Conservation (phyloP, 92 coral and sea anemone species). For the Pocillopora grandis region DNA sequence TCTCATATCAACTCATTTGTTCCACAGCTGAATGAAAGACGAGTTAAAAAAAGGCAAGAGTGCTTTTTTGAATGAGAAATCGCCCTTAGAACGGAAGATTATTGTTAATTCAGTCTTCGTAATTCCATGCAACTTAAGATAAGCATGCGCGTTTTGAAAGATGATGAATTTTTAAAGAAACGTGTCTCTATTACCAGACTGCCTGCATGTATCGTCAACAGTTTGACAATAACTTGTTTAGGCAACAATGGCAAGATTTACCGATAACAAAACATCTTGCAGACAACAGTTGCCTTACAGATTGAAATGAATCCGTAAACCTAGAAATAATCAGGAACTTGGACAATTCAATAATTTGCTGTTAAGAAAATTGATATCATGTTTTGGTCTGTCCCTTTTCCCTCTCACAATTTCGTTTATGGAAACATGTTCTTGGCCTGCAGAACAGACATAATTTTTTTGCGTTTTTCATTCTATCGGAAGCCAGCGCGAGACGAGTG, state of each 20-base stretch:
- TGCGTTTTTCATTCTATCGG: too few relatives aligned
- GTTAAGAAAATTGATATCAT: too few relatives aligned
- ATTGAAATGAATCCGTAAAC: not conserved
- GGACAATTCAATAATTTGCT: too few relatives aligned
- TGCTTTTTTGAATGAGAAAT: not conserved
- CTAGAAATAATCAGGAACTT: too few relatives aligned
- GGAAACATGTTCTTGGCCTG: too few relatives aligned
- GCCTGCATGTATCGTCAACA: conserved; percentile 13
- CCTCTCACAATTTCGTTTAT: too few relatives aligned
- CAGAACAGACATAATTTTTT: too few relatives aligned
- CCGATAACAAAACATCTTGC: not conserved
- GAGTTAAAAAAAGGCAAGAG: not conserved
- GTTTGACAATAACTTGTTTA: not conserved
- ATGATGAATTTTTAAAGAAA: conserved; percentile 38
- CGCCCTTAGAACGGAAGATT: not conserved
- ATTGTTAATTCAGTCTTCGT: not conserved
- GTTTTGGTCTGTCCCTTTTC: too few relatives aligned
- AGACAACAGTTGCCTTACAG: not conserved
- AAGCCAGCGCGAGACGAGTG: too few relatives aligned
- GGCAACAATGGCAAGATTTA: conserved; percentile 11
- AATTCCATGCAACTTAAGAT: not conserved
- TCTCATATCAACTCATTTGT: conserved; percentile 40
- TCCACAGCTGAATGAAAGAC: not conserved
- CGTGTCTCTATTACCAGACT: conserved; percentile 31
- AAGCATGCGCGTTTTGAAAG: conserved; percentile 30